phyloP scores from a whole-genome alignment of 2,113 vertebrate genomes.

The Cyanistes caeruleus region DNA sequence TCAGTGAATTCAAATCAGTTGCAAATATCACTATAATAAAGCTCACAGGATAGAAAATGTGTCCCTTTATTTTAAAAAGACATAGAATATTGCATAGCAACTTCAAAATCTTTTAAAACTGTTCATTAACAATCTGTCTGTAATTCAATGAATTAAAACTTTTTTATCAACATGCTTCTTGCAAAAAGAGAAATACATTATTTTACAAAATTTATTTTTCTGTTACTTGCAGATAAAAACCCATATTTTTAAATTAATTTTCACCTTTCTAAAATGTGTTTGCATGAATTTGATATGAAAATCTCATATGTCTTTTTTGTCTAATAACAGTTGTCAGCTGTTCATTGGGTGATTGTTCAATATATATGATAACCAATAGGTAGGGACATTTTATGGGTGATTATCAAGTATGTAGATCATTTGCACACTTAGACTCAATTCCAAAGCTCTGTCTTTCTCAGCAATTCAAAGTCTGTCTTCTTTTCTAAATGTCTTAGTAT shows the following conservation, averaged over 20 bases:
- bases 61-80: background rate
- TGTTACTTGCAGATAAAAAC: background rate
- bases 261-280: background rate
- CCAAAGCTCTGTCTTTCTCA: background rate
- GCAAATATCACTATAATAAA: background rate
- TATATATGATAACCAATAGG: accelerated
- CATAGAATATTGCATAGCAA: background rate
- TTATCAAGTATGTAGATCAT: accelerated
- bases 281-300: background rate
- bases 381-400: background rate
- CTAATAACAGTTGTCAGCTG: background rate
- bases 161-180: background rate
- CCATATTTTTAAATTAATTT: background rate
- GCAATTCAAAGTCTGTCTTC: background rate
- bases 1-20: background rate
- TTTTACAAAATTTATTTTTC: background rate
- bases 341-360: background rate
- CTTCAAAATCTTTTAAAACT: background rate
- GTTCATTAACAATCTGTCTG: background rate
- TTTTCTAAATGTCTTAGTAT: background rate
- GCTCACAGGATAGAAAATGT: background rate
- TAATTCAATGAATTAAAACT: background rate
- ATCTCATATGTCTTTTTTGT: background rate
- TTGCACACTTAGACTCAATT: background rate
- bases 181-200: background rate